Conservation (phyloP, 2,113 vertebrate genomes). For the Hoplias malabaricus region DNA sequence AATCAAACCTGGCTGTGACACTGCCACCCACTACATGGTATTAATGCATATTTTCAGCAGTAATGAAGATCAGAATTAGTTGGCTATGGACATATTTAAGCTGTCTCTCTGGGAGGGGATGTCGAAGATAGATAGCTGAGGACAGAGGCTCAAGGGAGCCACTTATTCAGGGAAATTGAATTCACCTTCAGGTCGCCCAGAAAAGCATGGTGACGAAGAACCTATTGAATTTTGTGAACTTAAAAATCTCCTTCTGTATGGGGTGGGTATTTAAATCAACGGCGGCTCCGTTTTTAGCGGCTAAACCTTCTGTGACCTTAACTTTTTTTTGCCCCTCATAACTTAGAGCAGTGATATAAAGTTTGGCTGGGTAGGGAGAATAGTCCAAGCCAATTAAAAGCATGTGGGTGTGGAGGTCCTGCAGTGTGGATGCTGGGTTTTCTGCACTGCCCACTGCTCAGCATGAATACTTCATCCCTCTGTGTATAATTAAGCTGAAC, state of each 20-base stretch:
- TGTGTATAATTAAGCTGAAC: conserved; percentile 25
- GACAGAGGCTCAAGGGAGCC: conserved; percentile 14
- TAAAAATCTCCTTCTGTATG: conserved; percentile 14
- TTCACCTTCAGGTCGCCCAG: conserved; percentile 41
- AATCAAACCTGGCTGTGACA: conserved; percentile 43
- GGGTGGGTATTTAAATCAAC: conserved; percentile 26
- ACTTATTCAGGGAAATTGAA: conserved; percentile 47
- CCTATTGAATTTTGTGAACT: conserved; percentile 36
- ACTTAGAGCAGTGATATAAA: neutral
- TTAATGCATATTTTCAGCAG: conserved; percentile 33
- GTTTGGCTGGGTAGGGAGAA: neutral
- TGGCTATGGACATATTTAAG: conserved; percentile 43
- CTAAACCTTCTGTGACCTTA: neutral
- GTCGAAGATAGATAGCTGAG: conserved; percentile 19
- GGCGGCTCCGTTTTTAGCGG: neutral
- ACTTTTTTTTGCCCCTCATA: neutral
- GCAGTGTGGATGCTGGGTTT: neutral
- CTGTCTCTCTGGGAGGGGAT: conserved; percentile 10
- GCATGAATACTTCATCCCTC: conserved; percentile 7
- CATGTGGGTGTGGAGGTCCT: neutral
- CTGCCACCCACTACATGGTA: conserved; percentile 12
- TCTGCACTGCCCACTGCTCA: conserved; percentile 3
- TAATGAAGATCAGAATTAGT: conserved; percentile 46
- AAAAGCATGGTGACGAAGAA: conserved; percentile 22
- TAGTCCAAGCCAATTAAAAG: conserved; percentile 26